Evolutionary conservation across 2,797 vertebrate species (phyloP).

Genomic region (Rhodeus uyekii): DNA sequence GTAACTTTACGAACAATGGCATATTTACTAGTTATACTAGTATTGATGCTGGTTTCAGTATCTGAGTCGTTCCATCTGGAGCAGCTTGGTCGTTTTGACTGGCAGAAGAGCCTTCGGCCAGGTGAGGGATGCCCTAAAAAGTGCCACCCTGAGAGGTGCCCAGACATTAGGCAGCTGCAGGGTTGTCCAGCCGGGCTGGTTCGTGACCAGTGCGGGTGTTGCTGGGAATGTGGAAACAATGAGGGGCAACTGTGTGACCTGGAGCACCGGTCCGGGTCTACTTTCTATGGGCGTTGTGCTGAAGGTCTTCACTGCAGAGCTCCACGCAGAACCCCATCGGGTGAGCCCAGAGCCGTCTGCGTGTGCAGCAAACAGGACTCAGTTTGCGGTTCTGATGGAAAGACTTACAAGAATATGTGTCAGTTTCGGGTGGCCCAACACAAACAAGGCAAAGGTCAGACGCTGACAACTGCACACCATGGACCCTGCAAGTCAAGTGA

Average conservation of each 20-base stretch:
- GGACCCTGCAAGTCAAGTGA: constrained; percentile 65
- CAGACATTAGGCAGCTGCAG: constrained; percentile 44
- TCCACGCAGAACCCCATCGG: constrained; percentile 24
- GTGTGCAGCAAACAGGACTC: constrained; percentile 59
- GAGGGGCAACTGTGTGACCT: constrained; percentile 66
- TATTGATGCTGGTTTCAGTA: constrained; percentile 41
- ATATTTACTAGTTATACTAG: constrained; percentile 21
- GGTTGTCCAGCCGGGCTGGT: constrained; percentile 58
- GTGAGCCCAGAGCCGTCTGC: constrained; percentile 56
- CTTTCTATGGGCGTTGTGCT: constrained; percentile 60
- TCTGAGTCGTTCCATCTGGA: constrained; percentile 36
- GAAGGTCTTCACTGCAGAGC: constrained; percentile 60
- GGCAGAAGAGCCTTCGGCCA: constrained; percentile 45
- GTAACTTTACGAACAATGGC: constrained; percentile 43
- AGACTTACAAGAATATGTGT: constrained; percentile 65
- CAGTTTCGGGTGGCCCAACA: constrained; percentile 57
- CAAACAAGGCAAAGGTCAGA: constrained; percentile 34
- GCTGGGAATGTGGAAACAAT: constrained; percentile 67
- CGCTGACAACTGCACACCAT: constrained; percentile 51
- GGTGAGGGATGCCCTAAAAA: constrained; percentile 47
- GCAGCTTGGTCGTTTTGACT: constrained; percentile 49
- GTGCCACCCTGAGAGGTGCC: constrained; percentile 61
- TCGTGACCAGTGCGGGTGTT: constrained; percentile 63
- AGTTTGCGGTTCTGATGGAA: constrained; percentile 62
- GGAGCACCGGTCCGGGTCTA: constrained; percentile 35